Evolutionary conservation across 2,113 vertebrate species (phyloP).

Genomic region (Syngnathoides biaculeatus): DNA sequence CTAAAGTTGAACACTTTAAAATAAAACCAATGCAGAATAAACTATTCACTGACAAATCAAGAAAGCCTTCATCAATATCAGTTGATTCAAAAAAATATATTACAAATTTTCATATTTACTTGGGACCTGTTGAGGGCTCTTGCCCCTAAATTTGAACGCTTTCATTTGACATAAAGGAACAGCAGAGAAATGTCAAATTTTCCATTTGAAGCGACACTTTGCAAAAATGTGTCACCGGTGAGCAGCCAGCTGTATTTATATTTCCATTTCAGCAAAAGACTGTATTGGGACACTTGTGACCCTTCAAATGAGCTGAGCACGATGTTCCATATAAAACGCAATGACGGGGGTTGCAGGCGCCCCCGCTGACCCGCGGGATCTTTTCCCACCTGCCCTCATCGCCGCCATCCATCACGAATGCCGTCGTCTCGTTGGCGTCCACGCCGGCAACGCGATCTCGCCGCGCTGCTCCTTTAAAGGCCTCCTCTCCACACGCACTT

Average conservation of each 20-base stretch:
- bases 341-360: background rate
- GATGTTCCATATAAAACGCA: background rate
- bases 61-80: no score
- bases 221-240: background rate
- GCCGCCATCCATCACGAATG: conserved; percentile 45
- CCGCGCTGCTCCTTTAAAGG: conserved; percentile 24
- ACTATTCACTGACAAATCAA: no score
- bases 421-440: conserved; percentile 31
- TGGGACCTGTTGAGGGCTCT: no score
- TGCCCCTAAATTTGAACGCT: no score
- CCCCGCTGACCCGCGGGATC: conserved; percentile 16
- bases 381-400: conserved; percentile 29
- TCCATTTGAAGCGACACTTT: background rate
- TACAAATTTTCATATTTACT: no score
- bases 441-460: conserved; percentile 52
- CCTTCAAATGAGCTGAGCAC: background rate
- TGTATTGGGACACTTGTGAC: background rate
- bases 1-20: no score
- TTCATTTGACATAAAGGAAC: background rate
- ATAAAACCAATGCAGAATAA: no score
- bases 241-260: background rate
- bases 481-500: background rate
- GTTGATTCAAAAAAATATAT: no score
- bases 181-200: background rate
- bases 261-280: background rate